Base-by-base conservation (phyloP, 2,888 invertebrate species). In the Andrena praecox region DNA sequence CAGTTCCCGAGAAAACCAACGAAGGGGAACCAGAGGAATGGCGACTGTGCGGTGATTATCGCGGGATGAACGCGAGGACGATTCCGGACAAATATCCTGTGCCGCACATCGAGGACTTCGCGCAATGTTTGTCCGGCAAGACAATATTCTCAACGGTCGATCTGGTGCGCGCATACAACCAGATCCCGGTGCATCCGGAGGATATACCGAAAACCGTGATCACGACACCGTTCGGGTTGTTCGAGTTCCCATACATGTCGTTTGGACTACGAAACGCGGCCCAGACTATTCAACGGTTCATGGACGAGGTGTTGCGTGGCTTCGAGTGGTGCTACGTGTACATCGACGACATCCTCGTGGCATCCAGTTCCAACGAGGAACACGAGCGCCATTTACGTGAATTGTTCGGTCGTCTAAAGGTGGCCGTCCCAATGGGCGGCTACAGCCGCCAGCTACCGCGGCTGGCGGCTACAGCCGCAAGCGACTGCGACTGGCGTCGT, bases 101-200 rank as follows among this genome's bases (percentile, higher is more conserved):
- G 52, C 67, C 33, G 20, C 67, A 67, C 1, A 69, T 69, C n/a
- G 59, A 69, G 10, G 69, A 71, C 6, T 71, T 71, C 7, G 31
- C 71, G 10, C 71, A 71, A 1, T 4, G 24, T 0, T 33, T 71
- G 6, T 0, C 50, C 20, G 31, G 50, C 1, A 62, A 50, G 1
- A 4, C 12, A 0, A 42, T 42, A 12, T 42, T 12, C 4, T 42
- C 42, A 4, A 42, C 42, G 0, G 12, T 42, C 12, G 72, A 73
- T 16, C 27, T 73, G n/a, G 64, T 56, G 29, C 63, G 64, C 6
- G 64, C 54, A 52, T 71, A 60, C 0, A 60, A 60, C 3, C 56
- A 68, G 4, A 68, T 68, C 2, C 56, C 68, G 7, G 31, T 70
- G 31, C 10, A 31, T 0, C 52, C 50, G 0, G 54, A 64, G 4